phyloP scores from a whole-genome alignment of 2,888 invertebrate species.

The Tiphia femorata region DNA sequence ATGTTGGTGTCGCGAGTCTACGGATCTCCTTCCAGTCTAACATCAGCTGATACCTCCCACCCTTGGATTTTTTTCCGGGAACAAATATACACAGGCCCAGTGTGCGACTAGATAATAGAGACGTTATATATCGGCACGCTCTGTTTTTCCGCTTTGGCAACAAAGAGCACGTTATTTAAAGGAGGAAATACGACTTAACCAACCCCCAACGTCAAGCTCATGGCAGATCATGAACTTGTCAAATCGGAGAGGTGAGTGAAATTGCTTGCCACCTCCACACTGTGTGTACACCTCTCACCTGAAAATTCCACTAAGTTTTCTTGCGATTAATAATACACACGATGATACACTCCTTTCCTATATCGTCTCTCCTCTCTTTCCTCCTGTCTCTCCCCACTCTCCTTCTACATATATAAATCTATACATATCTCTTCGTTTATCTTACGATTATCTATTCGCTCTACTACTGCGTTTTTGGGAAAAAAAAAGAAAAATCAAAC shows the following conservation, averaged over 20 bases:
- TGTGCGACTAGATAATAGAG: slow-evolving; percentile 39
- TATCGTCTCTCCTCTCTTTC: too few species aligned
- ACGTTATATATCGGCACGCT: slow-evolving; percentile 2
- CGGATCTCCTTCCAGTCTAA: slow-evolving; percentile 13
- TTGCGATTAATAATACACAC: too few species aligned
- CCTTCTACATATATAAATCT: too few species aligned
- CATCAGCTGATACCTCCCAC: slow-evolving; percentile 47
- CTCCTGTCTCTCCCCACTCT: too few species aligned
- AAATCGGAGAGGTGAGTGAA: slow-evolving; percentile 48
- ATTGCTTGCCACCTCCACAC: background rate
- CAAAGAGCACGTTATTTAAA: slow-evolving; percentile 19
- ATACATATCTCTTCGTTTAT: too few species aligned
- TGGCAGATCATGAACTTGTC: slow-evolving; percentile 58
- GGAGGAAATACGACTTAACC: background rate
- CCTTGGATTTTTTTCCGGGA: slow-evolving; percentile 15
- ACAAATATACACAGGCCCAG: slow-evolving; percentile 20
- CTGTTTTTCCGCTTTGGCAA: slow-evolving; percentile 33
- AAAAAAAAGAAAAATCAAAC: too few species aligned
- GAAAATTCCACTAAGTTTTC: too few species aligned
- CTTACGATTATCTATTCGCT: too few species aligned
- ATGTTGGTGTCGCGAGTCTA: background rate
- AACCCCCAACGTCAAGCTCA: slow-evolving; percentile 23
- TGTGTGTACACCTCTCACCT: background rate
- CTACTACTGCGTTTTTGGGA: too few species aligned
- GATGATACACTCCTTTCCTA: too few species aligned